Evolutionary conservation across 2,888 invertebrate species (phyloP).

Genomic region (Cartodere bifasciata): DNA sequence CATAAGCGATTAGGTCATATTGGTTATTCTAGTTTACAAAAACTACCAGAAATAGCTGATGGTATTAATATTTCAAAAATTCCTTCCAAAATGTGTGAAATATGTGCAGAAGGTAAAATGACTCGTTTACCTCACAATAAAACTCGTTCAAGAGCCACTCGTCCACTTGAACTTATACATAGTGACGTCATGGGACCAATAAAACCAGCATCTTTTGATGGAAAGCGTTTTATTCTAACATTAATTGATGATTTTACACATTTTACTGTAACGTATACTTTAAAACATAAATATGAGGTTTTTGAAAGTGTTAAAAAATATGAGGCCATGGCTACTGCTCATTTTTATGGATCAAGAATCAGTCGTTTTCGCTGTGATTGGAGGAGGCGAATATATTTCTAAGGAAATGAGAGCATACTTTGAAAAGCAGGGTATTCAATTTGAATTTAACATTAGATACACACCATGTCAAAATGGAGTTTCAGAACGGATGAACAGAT

Average conservation of each 20-base stretch:
- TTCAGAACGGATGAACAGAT: too few relatives aligned
- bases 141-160: too few relatives aligned
- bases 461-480: too few relatives aligned
- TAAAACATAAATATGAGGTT: slow-evolving; percentile 7
- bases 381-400: slow-evolving; percentile 24
- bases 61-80: slow-evolving; percentile 9
- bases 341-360: slow-evolving; percentile 3
- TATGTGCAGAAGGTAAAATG: slow-evolving; percentile 24
- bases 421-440: slow-evolving; percentile 14
- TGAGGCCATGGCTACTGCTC: slow-evolving; percentile 16
- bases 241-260: slow-evolving; percentile 27
- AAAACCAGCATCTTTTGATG: slow-evolving; percentile 18
- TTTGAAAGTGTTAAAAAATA: slow-evolving; percentile 16
- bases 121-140: slow-evolving; percentile 15
- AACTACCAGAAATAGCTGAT: slow-evolving; percentile 7
- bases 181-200: slow-evolving; percentile 23
- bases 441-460: slow-evolving; percentile 21
- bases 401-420: slow-evolving; percentile 21
- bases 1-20: slow-evolving; percentile 16
- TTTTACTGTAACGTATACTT: slow-evolving; percentile 21
- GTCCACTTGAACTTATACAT: slow-evolving; percentile 24
- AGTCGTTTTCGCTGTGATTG: slow-evolving; percentile 17
- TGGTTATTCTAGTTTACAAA: slow-evolving; percentile 10
- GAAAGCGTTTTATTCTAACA: slow-evolving; percentile 21
- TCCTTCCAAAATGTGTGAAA: slow-evolving; percentile 23